Evolutionary conservation across 2,888 invertebrate species (phyloP), one percentile per base, ranked within the genome.

Genomic region (Lutraria lutraria): DNA sequence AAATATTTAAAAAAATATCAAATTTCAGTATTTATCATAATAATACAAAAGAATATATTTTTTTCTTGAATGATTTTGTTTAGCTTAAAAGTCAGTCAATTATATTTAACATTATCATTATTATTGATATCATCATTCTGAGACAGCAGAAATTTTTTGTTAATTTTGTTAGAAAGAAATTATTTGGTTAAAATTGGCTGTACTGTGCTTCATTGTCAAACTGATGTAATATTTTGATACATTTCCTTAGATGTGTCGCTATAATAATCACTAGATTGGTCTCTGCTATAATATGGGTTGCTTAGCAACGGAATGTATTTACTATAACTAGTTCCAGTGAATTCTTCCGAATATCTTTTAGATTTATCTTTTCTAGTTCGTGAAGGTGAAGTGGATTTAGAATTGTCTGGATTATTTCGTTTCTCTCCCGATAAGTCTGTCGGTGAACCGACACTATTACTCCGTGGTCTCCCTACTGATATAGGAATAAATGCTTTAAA

Each of bases 161-260:
- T 12, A 21, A 2, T 68, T 25, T 68, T 68, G 63, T 25, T 25
- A 68, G n/a, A 60, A n/a, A 25, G 63, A 25, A 10, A 68, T 25
- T 68, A 68, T 68, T 68, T 2, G 63, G 63, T 68, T 68, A 76
- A 76, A 76, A 21, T 13, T 83, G 88, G 85, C 63, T 86, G 88
- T 85, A 88, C 88, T 89, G 86, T 89, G 82, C 81, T 53, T 88
- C 85, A 88, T 83, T 90, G 92, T 95, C 93, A 95, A 86, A 95
- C 91, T 15, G 95, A 95, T 0, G 95, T 95, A 29, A 95, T 92
- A 80, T 94, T 94, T 86, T 95, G 95, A 92, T 92, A 95, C 56
- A 95, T 86, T 89, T 95, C 95, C 89, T 95, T 95, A 1, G 95
- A 95, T 81, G 93, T 94, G 84, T 95, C 95, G 88, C 95, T 95